These are phyloP conservation scores for Bedellia somnulentella DNA, from an alignment of 2,888 invertebrate species.

Conservation along the genomic window DNA sequence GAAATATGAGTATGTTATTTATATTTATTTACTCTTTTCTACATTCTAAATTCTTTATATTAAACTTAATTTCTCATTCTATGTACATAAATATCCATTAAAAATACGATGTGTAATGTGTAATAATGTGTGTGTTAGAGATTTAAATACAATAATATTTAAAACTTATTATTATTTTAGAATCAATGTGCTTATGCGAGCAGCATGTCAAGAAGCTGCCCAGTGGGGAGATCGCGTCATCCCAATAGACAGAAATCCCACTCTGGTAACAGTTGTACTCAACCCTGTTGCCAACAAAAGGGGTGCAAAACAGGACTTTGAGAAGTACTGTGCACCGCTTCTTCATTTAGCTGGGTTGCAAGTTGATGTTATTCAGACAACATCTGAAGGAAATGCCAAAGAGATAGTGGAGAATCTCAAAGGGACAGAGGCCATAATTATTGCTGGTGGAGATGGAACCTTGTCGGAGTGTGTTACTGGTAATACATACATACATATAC, in stretches of 20 bases:
- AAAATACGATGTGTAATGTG: no score
- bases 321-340: conserved; percentile 90
- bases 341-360: conserved; percentile 88
- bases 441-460: conserved; percentile 96
- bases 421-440: conserved; percentile 81
- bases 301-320: conserved; percentile 69
- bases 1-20: conserved; percentile 69
- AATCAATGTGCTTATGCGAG: conserved; percentile 74
- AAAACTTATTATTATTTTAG: conserved; percentile 44
- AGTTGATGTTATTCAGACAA: conserved; percentile 72
- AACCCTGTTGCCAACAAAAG: conserved; percentile 90
- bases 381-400: conserved; percentile 87
- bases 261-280: conserved; percentile 81
- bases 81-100: no score
- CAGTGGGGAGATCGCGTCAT: conserved; percentile 69
- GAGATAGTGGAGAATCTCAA: conserved; percentile 74
- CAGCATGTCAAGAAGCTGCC: conserved; percentile 76
- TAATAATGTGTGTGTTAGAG: no score
- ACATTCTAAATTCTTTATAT: no score
- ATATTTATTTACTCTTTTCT: no score
- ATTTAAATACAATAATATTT: conserved; percentile 5
- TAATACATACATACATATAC: conserved; percentile 13
- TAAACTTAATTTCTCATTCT: no score
- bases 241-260: conserved; percentile 61
- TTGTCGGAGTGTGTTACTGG: conserved; percentile 83